Evolutionary conservation across 2,113 vertebrate species (phyloP).

Genomic region (Oophaga pumilio): DNA sequence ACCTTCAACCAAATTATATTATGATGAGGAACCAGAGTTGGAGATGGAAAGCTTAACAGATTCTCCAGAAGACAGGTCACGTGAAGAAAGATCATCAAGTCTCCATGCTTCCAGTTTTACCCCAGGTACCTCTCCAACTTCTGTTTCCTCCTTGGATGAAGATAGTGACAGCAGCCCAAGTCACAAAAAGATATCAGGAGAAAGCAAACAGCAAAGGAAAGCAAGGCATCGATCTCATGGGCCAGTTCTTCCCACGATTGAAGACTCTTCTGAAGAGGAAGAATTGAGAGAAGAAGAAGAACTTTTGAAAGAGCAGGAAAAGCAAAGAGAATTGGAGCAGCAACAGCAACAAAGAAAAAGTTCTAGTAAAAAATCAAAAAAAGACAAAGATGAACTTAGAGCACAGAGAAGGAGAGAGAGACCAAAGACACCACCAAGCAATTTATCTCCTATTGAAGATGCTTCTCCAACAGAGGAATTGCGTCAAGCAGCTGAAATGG

Average conservation of each 20-base stretch:
- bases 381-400: conserved; percentile 94
- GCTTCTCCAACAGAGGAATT: conserved; percentile 85
- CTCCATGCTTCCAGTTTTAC: conserved; percentile 92
- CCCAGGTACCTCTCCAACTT: conserved; percentile 92
- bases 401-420: conserved; percentile 85
- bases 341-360: conserved; percentile 78
- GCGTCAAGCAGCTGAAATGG: conserved; percentile 79
- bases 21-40: conserved; percentile 86
- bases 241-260: conserved; percentile 87
- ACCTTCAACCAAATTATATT: conserved; percentile 79
- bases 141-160: conserved; percentile 94
- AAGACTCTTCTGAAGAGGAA: conserved; percentile 96
- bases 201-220: conserved; percentile 90
- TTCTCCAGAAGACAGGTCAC: conserved; percentile 92
- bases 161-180: conserved; percentile 96
- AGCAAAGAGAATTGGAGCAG: conserved; percentile 83
- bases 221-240: conserved; percentile 86
- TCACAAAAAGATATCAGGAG: conserved; percentile 82
- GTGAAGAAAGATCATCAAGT: conserved; percentile 94
- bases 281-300: conserved; percentile 91
- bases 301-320: conserved; percentile 91
- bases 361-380: conserved; percentile 93
- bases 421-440: conserved; percentile 90
- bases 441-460: conserved; percentile 82
- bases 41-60: conserved; percentile 95